Conservation (phyloP, 1,140 invertebrate genomes). For the Araneus ventricosus region DNA sequence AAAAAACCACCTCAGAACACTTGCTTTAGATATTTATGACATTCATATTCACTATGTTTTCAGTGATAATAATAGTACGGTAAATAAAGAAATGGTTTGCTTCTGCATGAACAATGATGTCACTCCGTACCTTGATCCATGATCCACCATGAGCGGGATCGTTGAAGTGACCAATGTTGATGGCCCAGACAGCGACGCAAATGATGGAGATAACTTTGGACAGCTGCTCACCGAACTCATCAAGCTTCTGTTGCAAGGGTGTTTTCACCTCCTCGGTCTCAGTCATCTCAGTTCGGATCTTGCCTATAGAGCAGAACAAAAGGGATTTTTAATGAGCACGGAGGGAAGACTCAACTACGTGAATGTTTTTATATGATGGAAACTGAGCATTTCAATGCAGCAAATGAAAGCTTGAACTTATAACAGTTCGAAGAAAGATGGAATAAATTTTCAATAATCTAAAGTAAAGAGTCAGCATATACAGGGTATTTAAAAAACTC, state of each 20-base stretch:
- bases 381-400: background rate
- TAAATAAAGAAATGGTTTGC: no score
- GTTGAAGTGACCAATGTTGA: constrained; percentile 99
- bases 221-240: constrained; percentile 99
- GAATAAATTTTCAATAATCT: no score
- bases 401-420: background rate
- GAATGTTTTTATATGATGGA: background rate
- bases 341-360: background rate
- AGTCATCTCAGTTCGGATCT: constrained; percentile 99
- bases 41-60: no score
- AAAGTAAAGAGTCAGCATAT: no score
- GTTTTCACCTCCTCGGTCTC: constrained; percentile 99
- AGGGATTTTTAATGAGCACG: background rate
- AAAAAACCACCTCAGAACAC: no score
- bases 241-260: constrained; percentile 99
- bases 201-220: constrained; percentile 99
- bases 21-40: no score
- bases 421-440: no score
- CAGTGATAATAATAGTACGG: no score
- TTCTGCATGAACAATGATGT: background rate
- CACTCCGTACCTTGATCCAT: constrained; percentile 90
- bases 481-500: no score
- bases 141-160: constrained; percentile 99
- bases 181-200: constrained; percentile 99
- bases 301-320: constrained; percentile 79